Percentiles rank a stretch among this genome's conserved stretches.
These are phyloP conservation scores for Brachyptera risi DNA, from an alignment of 2,888 invertebrate genomes.

Conservation along the genomic window DNA sequence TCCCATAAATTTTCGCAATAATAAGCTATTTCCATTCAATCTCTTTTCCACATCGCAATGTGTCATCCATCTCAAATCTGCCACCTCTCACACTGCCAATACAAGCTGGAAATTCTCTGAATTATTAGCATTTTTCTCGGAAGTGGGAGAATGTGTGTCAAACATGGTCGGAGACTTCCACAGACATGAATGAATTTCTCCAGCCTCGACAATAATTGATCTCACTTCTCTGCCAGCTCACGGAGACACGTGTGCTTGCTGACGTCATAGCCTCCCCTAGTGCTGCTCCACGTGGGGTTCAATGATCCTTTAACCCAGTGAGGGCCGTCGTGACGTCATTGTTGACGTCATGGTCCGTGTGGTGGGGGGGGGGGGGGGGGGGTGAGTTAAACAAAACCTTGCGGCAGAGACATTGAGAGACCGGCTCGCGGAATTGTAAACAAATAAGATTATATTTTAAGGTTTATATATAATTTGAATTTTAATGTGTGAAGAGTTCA, in stretches of 20 bases:
- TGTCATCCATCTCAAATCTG: too few relatives aligned
- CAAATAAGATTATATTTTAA: constrained; percentile 1
- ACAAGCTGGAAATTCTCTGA: too few relatives aligned
- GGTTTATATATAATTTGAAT: neutral
- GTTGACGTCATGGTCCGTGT: neutral
- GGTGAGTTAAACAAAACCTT: neutral
- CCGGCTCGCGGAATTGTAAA: neutral
- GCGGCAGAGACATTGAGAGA: neutral
- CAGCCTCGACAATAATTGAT: too few relatives aligned
- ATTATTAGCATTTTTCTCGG: too few relatives aligned
- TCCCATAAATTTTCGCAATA: too few relatives aligned
- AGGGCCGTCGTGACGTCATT: constrained; percentile 18
- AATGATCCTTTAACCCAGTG: constrained; percentile 23
- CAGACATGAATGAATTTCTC: too few relatives aligned
- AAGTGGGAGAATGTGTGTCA: too few relatives aligned
- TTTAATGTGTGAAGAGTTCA: too few relatives aligned
- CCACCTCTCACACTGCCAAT: too few relatives aligned
- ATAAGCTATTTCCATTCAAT: too few relatives aligned
- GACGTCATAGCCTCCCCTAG: constrained; percentile 9
- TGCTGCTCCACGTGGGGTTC: constrained; percentile 23
- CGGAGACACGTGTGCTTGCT: constrained; percentile 19
- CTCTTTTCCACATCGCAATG: too few relatives aligned
- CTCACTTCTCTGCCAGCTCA: too few relatives aligned
- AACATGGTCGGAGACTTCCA: neutral
- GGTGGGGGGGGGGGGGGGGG: neutral